Evolutionary conservation across 2,113 vertebrate species (phyloP).

Genomic region (Rostratula benghalensis): DNA sequence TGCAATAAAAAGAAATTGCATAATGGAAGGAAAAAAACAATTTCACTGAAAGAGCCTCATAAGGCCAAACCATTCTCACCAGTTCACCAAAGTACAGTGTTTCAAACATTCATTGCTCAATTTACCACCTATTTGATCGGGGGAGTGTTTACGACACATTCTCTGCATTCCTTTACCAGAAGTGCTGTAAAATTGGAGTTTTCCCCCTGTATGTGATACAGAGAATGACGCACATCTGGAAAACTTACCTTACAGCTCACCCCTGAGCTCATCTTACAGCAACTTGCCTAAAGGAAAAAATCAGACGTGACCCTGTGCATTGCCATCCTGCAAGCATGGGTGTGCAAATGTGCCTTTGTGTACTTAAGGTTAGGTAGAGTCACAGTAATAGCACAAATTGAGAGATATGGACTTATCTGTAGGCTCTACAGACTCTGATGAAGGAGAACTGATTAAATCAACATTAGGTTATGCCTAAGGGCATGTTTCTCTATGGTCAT

Average conservation of each 20-base stretch:
- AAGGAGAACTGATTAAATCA: not conserved
- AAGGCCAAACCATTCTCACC: not conserved
- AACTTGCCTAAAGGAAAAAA: not conserved
- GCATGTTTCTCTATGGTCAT: not conserved
- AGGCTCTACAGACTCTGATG: not conserved
- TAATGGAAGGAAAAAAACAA: not conserved
- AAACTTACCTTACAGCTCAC: slow-evolving; percentile 2
- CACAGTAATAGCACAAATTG: not conserved
- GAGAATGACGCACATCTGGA: not conserved
- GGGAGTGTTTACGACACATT: not conserved
- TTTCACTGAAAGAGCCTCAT: not conserved
- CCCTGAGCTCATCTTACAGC: not conserved
- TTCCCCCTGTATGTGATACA: not conserved
- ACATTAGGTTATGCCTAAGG: not conserved
- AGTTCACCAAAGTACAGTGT: not conserved
- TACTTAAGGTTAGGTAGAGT: not conserved
- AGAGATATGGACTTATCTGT: not conserved
- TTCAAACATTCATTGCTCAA: not conserved
- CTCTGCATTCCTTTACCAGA: slow-evolving; percentile 41
- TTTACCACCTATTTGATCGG: slow-evolving; percentile 9
- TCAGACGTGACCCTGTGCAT: fast-evolving
- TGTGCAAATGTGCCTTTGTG: not conserved
- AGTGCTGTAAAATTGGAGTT: not conserved
- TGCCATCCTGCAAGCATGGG: not conserved
- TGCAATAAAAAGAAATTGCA: not conserved